Evolutionary conservation across 2,888 invertebrate species (phyloP), one percentile per base, ranked within the genome.

Genomic region (Labia minor): DNA sequence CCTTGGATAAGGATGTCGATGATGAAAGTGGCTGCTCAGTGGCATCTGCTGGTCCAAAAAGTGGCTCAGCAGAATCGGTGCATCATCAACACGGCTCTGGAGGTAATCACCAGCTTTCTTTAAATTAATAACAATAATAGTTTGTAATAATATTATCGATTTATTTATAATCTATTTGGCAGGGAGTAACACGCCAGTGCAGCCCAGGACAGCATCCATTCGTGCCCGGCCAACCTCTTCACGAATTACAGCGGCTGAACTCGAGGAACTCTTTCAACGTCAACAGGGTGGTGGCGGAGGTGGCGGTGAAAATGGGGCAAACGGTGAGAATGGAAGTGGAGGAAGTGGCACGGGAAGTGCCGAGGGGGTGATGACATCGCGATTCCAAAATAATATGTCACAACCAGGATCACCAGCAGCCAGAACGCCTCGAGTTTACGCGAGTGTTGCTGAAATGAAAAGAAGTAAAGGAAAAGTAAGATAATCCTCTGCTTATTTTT

Each of bases 401-500:
- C 87, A 86, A 68, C 85, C 86, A 21, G 82, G 84, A 72, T 88
- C 88, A 10, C 88, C 89, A 4, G 49, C 49, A 11, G 85, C 88
- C 67, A 83, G 83, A 72, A 78, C 81, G 0, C 81, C 83, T 1
- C 80, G 87, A 69, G 93, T 94, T 49, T 95, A 95, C 78, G 92
- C 93, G 62, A 95, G 94, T 75, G 95, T 95, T 62, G 92, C 95
- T 0, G 95, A 95, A 77, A 95, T 95, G 95, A 95, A 95, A 78
- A 85, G 95, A 67, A 84, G 83, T 71, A 88, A 89, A 77, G 87
- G 83, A 72, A 88, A 86, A 82, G 86, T 86, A 76, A 70, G 62
- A 19, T 19, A 8, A 16, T 14, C 18, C 10, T 3, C 19, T 19
- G 1, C 1, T n/a, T 19, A 1, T 26, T 3, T n/a, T 6, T 4